A percentile compares a stretch with the other conserved stretches of the same genome.
Evolutionary conservation across 2,888 invertebrate genomes (phyloP).

Genomic region (Limenitis camilla): DNA sequence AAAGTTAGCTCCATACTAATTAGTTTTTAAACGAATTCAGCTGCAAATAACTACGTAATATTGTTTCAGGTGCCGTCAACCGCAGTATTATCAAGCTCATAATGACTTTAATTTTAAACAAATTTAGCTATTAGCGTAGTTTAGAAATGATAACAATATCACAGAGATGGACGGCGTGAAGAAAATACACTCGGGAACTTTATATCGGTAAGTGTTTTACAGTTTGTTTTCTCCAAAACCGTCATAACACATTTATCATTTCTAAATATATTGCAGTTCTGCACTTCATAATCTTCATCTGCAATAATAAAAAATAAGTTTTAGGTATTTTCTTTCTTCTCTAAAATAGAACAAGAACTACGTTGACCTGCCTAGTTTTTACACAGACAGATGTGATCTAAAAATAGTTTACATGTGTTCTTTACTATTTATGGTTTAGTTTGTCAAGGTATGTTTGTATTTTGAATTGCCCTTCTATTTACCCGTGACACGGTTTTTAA

Average conservation of each 20-base stretch:
- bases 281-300: too few species aligned
- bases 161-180: slow-evolving; percentile 68
- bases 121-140: slow-evolving; percentile 40
- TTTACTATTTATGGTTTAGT: slow-evolving; percentile 7
- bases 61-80: slow-evolving; percentile 23
- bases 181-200: slow-evolving; percentile 70
- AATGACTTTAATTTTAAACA: slow-evolving; percentile 52
- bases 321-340: slow-evolving; percentile 19
- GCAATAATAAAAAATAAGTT: too few species aligned
- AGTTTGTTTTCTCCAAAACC: too few species aligned
- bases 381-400: slow-evolving; percentile 26
- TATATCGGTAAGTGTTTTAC: slow-evolving; percentile 65
- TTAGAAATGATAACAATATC: slow-evolving; percentile 59
- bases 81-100: slow-evolving; percentile 29
- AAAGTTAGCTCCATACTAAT: too few species aligned
- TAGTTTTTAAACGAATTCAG: slow-evolving; percentile 10
- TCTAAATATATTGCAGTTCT: too few species aligned
- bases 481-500: neutral
- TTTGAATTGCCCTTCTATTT: neutral
- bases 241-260: too few species aligned
- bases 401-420: slow-evolving; percentile 27
- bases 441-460: slow-evolving; percentile 9
- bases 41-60: neutral
- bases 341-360: slow-evolving; percentile 22
- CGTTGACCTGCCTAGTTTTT: slow-evolving; percentile 27